These are phyloP conservation scores for Chaenocephalus aceratus DNA, from an alignment of 2,113 vertebrate genomes.

Conservation along the genomic window DNA sequence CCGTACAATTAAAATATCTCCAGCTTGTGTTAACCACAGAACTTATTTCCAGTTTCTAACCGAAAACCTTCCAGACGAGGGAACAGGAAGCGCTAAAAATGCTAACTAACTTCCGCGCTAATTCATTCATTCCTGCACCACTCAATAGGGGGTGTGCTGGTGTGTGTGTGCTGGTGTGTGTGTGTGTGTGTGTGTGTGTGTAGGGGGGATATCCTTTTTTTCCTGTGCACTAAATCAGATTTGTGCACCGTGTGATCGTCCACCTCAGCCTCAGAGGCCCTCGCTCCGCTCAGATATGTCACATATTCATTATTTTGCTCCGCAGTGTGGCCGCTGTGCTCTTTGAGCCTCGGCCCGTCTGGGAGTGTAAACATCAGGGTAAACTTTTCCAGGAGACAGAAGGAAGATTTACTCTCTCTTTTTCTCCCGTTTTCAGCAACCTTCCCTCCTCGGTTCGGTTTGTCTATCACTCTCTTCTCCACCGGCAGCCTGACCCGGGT, in stretches of 20 bases:
- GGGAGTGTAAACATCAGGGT: slow-evolving; percentile 86
- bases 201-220: slow-evolving; percentile 35
- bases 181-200: slow-evolving; percentile 31
- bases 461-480: slow-evolving; percentile 25
- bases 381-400: slow-evolving; percentile 70
- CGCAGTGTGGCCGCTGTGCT: slow-evolving; percentile 77
- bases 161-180: slow-evolving; percentile 47
- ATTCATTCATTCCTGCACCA: no score
- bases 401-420: slow-evolving; percentile 63
- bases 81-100: no score
- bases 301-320: slow-evolving; percentile 84
- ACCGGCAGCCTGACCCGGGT: slow-evolving; percentile 23
- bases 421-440: slow-evolving; percentile 71
- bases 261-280: slow-evolving; percentile 56
- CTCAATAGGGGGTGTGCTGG: slow-evolving; percentile 64
- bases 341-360: slow-evolving; percentile 81
- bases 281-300: slow-evolving; percentile 78
- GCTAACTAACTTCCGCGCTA: no score
- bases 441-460: slow-evolving; percentile 55
- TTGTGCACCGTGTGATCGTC: slow-evolving; percentile 46
- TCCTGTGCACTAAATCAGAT: slow-evolving; percentile 36
- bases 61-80: no score
- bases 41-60: no score
- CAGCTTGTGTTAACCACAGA: no score
- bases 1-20: no score